phyloP scores from a whole-genome alignment of 2,113 vertebrate species.

The Mormyrus iriodes region DNA sequence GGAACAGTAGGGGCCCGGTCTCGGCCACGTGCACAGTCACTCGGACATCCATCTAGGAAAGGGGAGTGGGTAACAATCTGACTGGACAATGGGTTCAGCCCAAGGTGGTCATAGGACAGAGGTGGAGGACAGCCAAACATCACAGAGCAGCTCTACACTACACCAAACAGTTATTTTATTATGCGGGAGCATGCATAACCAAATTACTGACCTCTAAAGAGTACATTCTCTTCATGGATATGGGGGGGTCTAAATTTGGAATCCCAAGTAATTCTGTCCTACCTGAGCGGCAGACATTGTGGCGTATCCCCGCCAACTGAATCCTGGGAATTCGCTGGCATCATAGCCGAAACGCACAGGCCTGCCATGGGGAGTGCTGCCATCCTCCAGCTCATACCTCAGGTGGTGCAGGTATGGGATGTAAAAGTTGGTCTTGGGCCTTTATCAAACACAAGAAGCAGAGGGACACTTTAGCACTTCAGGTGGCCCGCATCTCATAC shows the following conservation, averaged over 20 bases:
- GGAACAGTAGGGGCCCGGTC: slow-evolving; percentile 64
- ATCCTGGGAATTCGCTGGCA: slow-evolving; percentile 71
- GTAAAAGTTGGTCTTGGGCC: slow-evolving; percentile 70
- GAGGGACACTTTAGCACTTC: neutral
- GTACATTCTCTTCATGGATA: neutral
- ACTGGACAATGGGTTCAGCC: slow-evolving; percentile 17
- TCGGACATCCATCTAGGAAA: slow-evolving; percentile 80
- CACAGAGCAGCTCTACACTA: neutral
- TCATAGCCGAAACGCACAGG: slow-evolving; percentile 75
- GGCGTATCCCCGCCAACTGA: slow-evolving; percentile 88
- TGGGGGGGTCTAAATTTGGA: neutral
- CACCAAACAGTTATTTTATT: neutral
- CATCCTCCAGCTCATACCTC: slow-evolving; percentile 84
- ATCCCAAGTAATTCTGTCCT: slow-evolving; percentile 20
- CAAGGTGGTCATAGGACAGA: neutral
- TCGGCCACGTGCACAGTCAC: slow-evolving; percentile 73
- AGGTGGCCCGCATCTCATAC: neutral
- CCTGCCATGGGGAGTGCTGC: slow-evolving; percentile 60
- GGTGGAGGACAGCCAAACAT: neutral
- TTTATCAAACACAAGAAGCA: slow-evolving; percentile 34
- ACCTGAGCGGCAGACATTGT: slow-evolving; percentile 79
- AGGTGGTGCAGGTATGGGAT: slow-evolving; percentile 85
- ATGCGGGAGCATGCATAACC: no score
- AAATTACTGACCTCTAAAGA: neutral
- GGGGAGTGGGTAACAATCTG: slow-evolving; percentile 35